Percentiles rank a stretch among this genome's conserved stretches.
These are phyloP conservation scores for Polyommatus icarus DNA, from an alignment of 2,888 invertebrate species.

Conservation along the genomic window DNA sequence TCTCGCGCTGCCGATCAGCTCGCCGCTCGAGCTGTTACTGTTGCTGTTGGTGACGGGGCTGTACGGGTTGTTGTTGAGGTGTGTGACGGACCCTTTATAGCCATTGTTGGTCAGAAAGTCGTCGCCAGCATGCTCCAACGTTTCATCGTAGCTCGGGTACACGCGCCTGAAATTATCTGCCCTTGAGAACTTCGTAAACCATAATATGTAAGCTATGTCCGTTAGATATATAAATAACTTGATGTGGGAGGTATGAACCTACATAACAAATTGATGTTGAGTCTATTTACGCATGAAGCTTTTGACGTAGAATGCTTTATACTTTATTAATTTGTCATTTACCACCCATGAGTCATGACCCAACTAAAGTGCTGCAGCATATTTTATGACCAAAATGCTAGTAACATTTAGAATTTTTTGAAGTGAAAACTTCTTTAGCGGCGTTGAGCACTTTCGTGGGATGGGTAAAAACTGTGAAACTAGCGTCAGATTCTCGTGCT, in stretches of 20 bases:
- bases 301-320: not conserved
- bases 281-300: not conserved
- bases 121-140: conserved; percentile 57
- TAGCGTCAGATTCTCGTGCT: no score
- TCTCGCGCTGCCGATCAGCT: conserved; percentile 75
- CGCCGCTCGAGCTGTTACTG: conserved; percentile 77
- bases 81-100: conserved; percentile 66
- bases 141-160: conserved; percentile 70
- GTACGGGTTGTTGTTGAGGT: conserved; percentile 73
- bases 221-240: no score
- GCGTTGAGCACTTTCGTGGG: no score
- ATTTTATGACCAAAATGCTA: not conserved
- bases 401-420: no score
- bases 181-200: not conserved
- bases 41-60: conserved; percentile 76
- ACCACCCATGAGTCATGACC: not conserved
- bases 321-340: not conserved
- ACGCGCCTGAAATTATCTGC: conserved; percentile 56
- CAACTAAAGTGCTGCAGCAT: not conserved
- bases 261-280: not conserved
- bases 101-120: conserved; percentile 72
- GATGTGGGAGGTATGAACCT: not conserved
- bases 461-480: no score
- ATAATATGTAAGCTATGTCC: not conserved
- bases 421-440: no score